Evolutionary conservation across 2,113 vertebrate genomes (phyloP).

Genomic region (Pseudopipra pipra): DNA sequence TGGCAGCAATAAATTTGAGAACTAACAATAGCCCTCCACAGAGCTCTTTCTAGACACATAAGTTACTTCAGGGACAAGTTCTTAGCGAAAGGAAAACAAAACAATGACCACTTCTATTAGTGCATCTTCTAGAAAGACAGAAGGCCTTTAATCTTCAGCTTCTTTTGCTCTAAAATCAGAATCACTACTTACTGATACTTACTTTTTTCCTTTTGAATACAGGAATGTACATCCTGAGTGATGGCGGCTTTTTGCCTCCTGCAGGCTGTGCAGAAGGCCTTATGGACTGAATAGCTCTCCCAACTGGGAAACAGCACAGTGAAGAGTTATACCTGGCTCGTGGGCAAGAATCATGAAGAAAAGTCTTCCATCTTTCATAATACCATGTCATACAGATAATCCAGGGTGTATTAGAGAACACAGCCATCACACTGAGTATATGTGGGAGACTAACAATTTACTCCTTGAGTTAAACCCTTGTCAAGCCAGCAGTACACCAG

Average conservation of each 20-base stretch:
- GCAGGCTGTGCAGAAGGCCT: neutral
- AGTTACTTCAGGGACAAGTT: neutral
- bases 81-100: neutral
- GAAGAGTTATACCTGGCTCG: neutral
- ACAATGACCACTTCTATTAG: neutral
- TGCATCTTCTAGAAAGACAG: neutral
- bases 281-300: neutral
- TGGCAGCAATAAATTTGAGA: neutral
- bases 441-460: neutral
- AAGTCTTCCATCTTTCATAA: neutral
- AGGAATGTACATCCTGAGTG: neutral
- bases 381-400: neutral
- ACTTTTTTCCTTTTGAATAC: neutral
- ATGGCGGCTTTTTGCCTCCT: neutral
- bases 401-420: neutral
- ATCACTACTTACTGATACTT: neutral
- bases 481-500: neutral
- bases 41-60: neutral
- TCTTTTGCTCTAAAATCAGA: neutral
- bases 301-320: fast-evolving
- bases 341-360: neutral
- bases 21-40: neutral
- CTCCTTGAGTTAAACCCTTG: neutral
- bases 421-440: neutral
- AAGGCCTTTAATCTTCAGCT: neutral